phyloP scores from a whole-genome alignment of 1,140 invertebrate genomes.

The Bombus vancouverensis region DNA sequence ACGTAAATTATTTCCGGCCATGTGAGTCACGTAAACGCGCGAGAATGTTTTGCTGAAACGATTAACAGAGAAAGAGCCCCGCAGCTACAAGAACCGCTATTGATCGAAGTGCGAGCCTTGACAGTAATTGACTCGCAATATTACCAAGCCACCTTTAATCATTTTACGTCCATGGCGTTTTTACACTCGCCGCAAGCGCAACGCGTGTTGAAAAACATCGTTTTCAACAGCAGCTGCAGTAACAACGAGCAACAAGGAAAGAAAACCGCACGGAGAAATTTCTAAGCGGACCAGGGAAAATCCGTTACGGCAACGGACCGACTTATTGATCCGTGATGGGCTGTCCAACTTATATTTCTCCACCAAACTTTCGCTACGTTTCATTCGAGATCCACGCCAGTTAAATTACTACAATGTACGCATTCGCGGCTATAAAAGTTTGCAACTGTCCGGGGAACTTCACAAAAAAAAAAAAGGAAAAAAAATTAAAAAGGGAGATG shows the following conservation, averaged over 20 bases:
- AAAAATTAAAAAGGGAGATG: not conserved
- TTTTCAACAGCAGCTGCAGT: not conserved
- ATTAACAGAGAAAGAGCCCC: conserved; percentile 14
- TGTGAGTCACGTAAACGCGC: not conserved
- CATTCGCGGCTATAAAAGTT: not conserved
- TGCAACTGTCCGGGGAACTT: not conserved
- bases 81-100: not conserved
- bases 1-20: not conserved
- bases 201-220: not conserved
- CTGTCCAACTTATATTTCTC: conserved; percentile 36
- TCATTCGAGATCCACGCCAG: not conserved
- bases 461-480: too few species aligned
- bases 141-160: conserved; percentile 26
- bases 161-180: not conserved
- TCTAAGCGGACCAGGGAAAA: not conserved
- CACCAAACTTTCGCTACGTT: conserved; percentile 22
- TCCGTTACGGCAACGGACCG: not conserved
- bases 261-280: not conserved
- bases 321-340: conserved; percentile 48
- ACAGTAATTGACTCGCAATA: conserved; percentile 35
- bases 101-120: conserved; percentile 15
- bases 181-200: not conserved
- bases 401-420: conserved; percentile 25
- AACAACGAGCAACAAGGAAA: not conserved
- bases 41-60: conserved; percentile 3